Conservation (phyloP, 2,797 vertebrate genomes). For the Kryptolebias ocellatus region DNA sequence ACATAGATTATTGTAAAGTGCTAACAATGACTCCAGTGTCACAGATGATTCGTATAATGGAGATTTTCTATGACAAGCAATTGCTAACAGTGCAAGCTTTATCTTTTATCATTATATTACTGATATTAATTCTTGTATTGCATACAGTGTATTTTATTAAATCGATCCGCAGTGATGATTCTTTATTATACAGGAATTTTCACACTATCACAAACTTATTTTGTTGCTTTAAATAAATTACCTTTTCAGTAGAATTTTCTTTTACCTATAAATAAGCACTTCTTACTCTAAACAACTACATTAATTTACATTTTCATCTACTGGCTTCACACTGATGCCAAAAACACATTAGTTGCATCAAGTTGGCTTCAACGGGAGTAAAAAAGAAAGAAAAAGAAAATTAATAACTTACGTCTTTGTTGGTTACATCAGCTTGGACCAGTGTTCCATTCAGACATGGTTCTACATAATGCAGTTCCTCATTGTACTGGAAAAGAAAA, state of each 20-base stretch:
- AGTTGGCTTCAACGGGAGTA: background rate
- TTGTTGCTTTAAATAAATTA: too few species aligned
- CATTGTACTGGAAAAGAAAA: conserved; percentile 88
- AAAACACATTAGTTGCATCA: background rate
- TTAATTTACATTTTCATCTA: too few species aligned
- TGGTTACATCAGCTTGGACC: conserved; percentile 95
- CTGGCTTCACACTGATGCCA: background rate
- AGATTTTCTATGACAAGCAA: background rate
- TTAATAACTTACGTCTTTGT: conserved; percentile 91
- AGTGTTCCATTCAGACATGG: conserved; percentile 94
- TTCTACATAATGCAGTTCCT: conserved; percentile 94
- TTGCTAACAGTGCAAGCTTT: background rate
- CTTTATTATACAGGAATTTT: too few species aligned
- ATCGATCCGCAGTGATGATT: too few species aligned
- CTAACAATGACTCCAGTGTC: background rate
- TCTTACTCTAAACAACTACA: too few species aligned
- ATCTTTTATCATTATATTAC: background rate
- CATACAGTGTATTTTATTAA: too few species aligned
- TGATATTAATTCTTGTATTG: too few species aligned
- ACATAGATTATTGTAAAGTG: background rate
- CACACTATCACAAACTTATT: too few species aligned
- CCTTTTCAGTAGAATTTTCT: too few species aligned
- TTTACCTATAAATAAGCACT: too few species aligned
- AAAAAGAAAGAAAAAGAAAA: conserved; percentile 1
- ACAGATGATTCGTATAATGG: background rate